Base-by-base conservation (phyloP, 35 echinoderm and acorn worm species). In the Heliocidaris tuberculata region DNA sequence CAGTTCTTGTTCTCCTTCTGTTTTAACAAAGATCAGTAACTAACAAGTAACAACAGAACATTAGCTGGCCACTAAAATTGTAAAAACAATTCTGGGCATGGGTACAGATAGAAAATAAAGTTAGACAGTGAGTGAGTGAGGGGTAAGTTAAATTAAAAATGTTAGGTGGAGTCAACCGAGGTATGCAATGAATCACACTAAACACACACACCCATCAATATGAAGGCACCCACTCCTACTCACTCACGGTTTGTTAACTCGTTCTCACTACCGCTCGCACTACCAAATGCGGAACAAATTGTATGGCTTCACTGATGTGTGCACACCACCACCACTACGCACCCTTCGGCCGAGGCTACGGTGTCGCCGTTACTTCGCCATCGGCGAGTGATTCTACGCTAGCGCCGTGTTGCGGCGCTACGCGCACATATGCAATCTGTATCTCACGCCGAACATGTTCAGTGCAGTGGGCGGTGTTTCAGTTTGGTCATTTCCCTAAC, bases 151-250 rank as follows among this genome's bases (percentile, higher is more conserved):
- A 42, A 42, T 42, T 88, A 21, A 2, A 88, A 91, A 92, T 42
- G 90, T 92, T 92, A 93, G 91, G 91, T 93, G 91, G 91, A 93
- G 91, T 93, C 91, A 93, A 49, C 31, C 21, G 48, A 93, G 50
- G 91, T 48, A 93, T 93, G 48, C 91, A 16, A 49, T 93, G 91
- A 93, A 27, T 93, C 91, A 93, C 10, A 91, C 47, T 31, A 93
- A 93, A 93, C 50, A 93, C 0, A 59, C 49, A 59, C 90, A 71
- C 49, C 48, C 17, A 93, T 42, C 10, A 21, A 91, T 32, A 91
- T 8, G 10, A 8, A 13, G 32, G 48, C 89, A 86, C 85, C 31
- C 31, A 86, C 15, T 56, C 15, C 48, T 32, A 86, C 85, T 11
- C 31, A 86, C 15, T 56, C 15, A 56, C 52, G 52, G 52, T 13